phyloP scores from a whole-genome alignment of 35 echinoderm and acorn worm species.

The Acanthaster planci region DNA sequence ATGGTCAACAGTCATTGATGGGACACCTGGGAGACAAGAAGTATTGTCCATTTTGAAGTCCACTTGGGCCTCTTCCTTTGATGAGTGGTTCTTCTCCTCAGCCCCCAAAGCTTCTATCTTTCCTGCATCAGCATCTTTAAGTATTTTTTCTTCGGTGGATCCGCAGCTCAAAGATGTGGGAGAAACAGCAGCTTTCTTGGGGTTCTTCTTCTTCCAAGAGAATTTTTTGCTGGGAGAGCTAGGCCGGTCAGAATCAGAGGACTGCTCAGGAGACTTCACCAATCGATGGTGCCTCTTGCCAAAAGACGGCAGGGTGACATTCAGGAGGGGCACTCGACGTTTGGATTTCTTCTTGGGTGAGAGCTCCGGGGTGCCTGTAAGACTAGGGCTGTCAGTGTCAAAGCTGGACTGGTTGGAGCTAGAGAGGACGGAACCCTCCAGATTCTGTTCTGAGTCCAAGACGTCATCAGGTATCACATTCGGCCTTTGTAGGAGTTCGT shows the following conservation, averaged over 20 bases:
- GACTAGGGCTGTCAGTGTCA: background rate
- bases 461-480: background rate
- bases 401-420: conserved; percentile 15
- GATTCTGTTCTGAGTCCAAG: background rate
- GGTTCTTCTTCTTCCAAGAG: conserved; percentile 5
- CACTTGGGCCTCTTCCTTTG: too few species aligned
- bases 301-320: background rate
- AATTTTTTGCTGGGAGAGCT: conserved; percentile 1
- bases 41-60: too few species aligned
- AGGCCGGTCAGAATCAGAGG: conserved; percentile 10
- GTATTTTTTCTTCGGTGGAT: background rate
- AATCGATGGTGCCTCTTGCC: conserved; percentile 1
- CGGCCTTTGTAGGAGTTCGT: background rate
- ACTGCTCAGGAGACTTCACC: conserved; percentile 5
- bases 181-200: conserved; percentile 12
- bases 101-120: too few species aligned
- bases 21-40: too few species aligned
- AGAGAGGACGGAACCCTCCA: background rate
- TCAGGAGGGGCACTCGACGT: background rate
- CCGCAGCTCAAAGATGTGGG: background rate
- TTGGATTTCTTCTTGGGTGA: conserved; percentile 16
- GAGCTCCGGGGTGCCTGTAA: background rate
- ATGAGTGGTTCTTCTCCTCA: too few species aligned
- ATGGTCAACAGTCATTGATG: too few species aligned
- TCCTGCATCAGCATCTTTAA: background rate